Conservation (phyloP, 2,888 invertebrate species). For the Rhyacophila evoluta region DNA sequence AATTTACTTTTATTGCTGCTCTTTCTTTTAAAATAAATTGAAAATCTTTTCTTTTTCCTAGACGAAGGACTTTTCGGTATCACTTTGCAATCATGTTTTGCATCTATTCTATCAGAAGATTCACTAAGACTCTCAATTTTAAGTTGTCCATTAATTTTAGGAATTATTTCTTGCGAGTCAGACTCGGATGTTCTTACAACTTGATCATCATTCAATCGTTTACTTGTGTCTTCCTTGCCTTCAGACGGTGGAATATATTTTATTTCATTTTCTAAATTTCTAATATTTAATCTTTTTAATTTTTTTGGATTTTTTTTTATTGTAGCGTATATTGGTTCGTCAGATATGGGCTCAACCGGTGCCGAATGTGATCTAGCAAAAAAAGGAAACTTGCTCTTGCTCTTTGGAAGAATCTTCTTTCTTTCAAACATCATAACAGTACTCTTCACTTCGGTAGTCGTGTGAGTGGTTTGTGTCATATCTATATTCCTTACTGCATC, state of each 20-base stretch:
- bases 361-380: slow-evolving; percentile 69
- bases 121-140: slow-evolving; percentile 54
- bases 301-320: slow-evolving; percentile 69
- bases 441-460: slow-evolving; percentile 68
- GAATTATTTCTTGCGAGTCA: neutral
- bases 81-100: neutral
- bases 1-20: slow-evolving; percentile 55
- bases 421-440: slow-evolving; percentile 69
- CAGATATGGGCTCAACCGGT: slow-evolving; percentile 65
- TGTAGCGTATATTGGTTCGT: slow-evolving; percentile 69
- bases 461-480: slow-evolving; percentile 59
- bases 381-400: slow-evolving; percentile 65
- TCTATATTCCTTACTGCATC: slow-evolving; percentile 37
- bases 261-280: slow-evolving; percentile 67
- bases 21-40: slow-evolving; percentile 63
- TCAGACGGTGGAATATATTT: slow-evolving; percentile 64
- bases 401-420: slow-evolving; percentile 64
- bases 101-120: slow-evolving; percentile 45
- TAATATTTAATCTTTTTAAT: slow-evolving; percentile 65
- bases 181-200: neutral
- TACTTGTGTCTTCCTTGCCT: slow-evolving; percentile 27
- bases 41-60: slow-evolving; percentile 62
- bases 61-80: slow-evolving; percentile 53
- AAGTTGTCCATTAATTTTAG: slow-evolving; percentile 49
- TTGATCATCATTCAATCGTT: neutral